phyloP scores from a whole-genome alignment of 2,113 vertebrate species.

The Telmatochromis sp. region DNA sequence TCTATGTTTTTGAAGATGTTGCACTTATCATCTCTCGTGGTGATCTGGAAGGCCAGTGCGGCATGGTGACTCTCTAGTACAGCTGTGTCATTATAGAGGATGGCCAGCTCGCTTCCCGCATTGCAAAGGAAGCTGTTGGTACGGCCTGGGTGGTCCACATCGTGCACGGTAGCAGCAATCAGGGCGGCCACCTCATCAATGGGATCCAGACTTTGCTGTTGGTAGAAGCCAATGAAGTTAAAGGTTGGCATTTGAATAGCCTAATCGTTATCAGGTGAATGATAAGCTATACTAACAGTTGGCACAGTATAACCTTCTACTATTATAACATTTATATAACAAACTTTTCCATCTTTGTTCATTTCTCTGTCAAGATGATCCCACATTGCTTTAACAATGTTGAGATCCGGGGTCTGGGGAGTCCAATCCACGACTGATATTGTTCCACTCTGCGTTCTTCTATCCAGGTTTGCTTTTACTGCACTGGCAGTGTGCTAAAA shows the following conservation, averaged over 20 bases:
- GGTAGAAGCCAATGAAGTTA: neutral
- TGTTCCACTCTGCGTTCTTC: neutral
- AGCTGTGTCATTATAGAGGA: constrained; percentile 90
- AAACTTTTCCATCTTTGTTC: neutral
- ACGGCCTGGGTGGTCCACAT: constrained; percentile 92
- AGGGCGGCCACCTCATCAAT: constrained; percentile 89
- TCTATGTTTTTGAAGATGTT: constrained; percentile 98
- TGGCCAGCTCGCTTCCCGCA: constrained; percentile 85
- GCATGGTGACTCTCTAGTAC: constrained; percentile 95
- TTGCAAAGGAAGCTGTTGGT: constrained; percentile 98
- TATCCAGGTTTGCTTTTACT: neutral
- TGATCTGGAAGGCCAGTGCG: constrained; percentile 95
- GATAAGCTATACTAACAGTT: neutral
- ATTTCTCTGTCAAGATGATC: neutral
- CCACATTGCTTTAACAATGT: neutral
- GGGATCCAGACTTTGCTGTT: constrained; percentile 88
- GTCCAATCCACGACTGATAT: neutral
- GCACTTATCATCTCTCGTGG: constrained; percentile 84
- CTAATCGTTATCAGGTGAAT: neutral
- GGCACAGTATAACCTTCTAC: neutral
- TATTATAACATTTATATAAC: neutral
- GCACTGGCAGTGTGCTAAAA: neutral
- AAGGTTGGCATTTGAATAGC: neutral
- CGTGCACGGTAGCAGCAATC: constrained; percentile 91
- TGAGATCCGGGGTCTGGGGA: neutral